A percentile compares a stretch with the other conserved stretches of the same genome.
Evolutionary conservation across 2,113 vertebrate species (phyloP).

Genomic region (Morone saxatilis): DNA sequence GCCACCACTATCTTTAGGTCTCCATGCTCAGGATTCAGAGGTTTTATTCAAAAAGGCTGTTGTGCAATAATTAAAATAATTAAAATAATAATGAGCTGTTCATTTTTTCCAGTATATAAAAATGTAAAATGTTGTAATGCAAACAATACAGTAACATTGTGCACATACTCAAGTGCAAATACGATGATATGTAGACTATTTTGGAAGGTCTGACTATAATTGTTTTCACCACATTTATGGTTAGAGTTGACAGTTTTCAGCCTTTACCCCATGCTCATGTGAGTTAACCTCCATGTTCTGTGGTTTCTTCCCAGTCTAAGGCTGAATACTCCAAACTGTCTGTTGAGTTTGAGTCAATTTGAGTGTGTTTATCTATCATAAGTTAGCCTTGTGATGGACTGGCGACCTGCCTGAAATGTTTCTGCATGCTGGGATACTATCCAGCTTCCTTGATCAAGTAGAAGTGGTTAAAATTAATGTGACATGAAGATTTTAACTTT

Average conservation of each 20-base stretch:
- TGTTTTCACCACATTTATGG: background rate
- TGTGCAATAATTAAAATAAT: background rate
- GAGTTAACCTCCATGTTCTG: slow-evolving; percentile 13
- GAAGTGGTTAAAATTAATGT: background rate
- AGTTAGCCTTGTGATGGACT: slow-evolving; percentile 40
- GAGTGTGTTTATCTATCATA: slow-evolving; percentile 18
- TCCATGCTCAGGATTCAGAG: background rate
- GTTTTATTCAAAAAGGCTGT: background rate
- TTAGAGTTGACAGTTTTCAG: background rate
- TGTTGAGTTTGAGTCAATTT: slow-evolving; percentile 13
- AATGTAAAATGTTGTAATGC: background rate
- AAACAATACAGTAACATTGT: background rate
- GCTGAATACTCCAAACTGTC: slow-evolving; percentile 19
- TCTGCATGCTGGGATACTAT: slow-evolving; percentile 2
- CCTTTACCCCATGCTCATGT: background rate
- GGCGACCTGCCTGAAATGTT: background rate
- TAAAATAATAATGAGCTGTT: background rate
- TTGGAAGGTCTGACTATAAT: too few relatives aligned
- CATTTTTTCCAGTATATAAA: background rate
- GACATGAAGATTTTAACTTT: background rate
- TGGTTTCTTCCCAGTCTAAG: background rate
- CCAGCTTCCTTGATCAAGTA: background rate
- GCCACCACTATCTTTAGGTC: background rate
- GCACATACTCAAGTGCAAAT: too few relatives aligned
- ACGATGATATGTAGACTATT: background rate